Evolutionary conservation across 2,113 vertebrate species (phyloP), one percentile per base, ranked within the genome.

Genomic region (Lepidothrix coronata): DNA sequence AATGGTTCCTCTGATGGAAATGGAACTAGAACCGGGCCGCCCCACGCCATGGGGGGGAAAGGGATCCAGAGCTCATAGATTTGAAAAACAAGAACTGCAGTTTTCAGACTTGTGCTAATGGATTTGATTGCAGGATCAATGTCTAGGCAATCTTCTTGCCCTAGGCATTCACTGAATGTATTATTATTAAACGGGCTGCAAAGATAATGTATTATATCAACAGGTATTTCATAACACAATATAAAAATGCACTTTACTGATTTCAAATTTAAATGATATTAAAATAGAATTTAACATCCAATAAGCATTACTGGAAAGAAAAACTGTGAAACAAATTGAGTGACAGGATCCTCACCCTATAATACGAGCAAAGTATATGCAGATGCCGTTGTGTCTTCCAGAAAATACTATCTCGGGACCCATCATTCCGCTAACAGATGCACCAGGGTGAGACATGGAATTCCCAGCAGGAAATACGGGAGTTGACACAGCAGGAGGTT

Each of bases 371-470:
- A 99, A 99, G 96, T 99, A 99, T 94, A 99, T 97, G 94, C 99
- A 98, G 94, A 99, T 99, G 72, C 99, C 99, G 21, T 99, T 99
- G 97, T 99, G 99, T 85, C 99, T 99, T 78, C 99, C 99, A n/a
- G 99, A 99, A 97, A 98, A 99, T 27, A 99, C 98, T 79, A 99
- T 98, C 96, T 99, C 99, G 0, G 99, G 99, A 43, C 98, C 99
- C 62, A 98, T 96, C 97, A 99, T 93, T 33, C 98, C 97, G 0
- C 98, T 94, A 82, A 99, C 68, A 25, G 98, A 94, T 21, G 96
- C 55, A 9, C 97, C 89, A 46, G 97, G 90, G 19, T 97, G 97
- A 71, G 94, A 49, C 68, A 97, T 48, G 9, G 97, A 97, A 87
- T 95, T 97, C 41, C 95, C 98, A n/a, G 94, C 5, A 5, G 97